Evolutionary conservation across 1,140 invertebrate species (phyloP).

Genomic region (Alviniconcha marisindica): DNA sequence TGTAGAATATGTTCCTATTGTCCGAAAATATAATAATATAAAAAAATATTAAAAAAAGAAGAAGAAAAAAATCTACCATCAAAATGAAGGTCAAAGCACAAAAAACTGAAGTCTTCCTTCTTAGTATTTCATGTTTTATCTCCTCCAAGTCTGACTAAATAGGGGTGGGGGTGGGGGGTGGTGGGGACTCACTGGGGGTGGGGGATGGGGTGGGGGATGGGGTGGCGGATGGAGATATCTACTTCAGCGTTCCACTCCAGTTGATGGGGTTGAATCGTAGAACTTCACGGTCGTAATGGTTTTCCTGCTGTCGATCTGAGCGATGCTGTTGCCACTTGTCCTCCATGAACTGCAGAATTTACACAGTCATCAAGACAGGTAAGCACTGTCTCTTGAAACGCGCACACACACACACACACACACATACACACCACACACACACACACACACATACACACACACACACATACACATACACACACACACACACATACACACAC

Average conservation of each 20-base stretch:
- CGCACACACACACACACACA: too few species aligned
- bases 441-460: too few species aligned
- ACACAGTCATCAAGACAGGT: too few species aligned
- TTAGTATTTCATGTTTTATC: neutral
- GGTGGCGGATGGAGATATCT: too few species aligned
- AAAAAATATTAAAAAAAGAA: neutral
- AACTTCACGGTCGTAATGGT: constrained; percentile 65
- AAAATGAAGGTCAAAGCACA: neutral
- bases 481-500: neutral
- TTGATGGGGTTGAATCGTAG: constrained; percentile 73
- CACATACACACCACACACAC: too few species aligned
- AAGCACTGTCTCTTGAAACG: too few species aligned
- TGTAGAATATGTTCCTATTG: too few species aligned
- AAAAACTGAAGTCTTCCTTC: neutral
- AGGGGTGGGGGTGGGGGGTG: too few species aligned
- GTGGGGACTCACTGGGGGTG: neutral
- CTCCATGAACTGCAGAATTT: constrained; percentile 68
- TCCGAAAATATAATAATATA: too few species aligned
- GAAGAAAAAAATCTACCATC: neutral
- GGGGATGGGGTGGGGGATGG: neutral
- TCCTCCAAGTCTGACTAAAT: neutral
- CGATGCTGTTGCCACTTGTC: constrained; percentile 56
- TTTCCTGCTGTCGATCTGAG: constrained; percentile 52
- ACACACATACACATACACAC: neutral
- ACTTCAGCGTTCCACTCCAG: constrained; percentile 72